phyloP scores from a whole-genome alignment of 2,888 invertebrate genomes.

The Lycaena phlaeas region DNA sequence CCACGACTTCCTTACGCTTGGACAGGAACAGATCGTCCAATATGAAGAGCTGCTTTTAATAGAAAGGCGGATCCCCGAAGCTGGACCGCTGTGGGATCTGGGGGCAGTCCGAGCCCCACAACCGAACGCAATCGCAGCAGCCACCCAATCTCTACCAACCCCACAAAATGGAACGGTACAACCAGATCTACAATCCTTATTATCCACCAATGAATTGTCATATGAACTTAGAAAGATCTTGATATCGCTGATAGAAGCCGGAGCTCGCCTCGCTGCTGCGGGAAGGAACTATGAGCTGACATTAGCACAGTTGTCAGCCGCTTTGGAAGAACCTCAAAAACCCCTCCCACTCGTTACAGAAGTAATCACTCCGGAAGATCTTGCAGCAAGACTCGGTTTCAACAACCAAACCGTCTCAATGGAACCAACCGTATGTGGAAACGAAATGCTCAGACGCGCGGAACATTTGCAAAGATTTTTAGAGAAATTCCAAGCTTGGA shows the following conservation, averaged over 20 bases:
- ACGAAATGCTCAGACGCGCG: conserved; percentile 39
- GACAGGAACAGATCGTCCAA: conserved; percentile 47
- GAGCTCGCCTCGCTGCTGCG: conserved; percentile 53
- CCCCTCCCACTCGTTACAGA: conserved; percentile 35
- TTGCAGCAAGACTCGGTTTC: conserved; percentile 41
- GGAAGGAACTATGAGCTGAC: conserved; percentile 54
- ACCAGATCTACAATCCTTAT: conserved; percentile 53
- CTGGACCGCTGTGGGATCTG: conserved; percentile 54
- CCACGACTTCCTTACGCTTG: conserved; percentile 51
- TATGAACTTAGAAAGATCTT: conserved; percentile 54
- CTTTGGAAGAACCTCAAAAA: conserved; percentile 45
- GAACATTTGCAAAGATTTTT: conserved; percentile 50
- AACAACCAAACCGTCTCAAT: conserved; percentile 15
- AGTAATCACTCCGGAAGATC: conserved; percentile 56
- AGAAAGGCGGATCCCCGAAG: conserved; percentile 49
- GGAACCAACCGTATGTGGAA: conserved; percentile 16
- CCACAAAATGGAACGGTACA: conserved; percentile 42
- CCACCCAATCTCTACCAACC: conserved; percentile 48
- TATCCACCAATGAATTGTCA: conserved; percentile 57
- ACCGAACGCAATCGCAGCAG: conserved; percentile 49
- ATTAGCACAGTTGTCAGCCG: conserved; percentile 45
- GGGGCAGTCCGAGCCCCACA: conserved; percentile 56
- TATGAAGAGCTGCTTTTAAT: conserved; percentile 53
- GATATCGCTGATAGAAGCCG: conserved; percentile 59
- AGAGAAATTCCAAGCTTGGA: conserved; percentile 55